A percentile compares a stretch with the other conserved stretches of the same genome.
These are phyloP conservation scores for Heterohyrax brucei DNA, from an alignment of 2,797 vertebrate species.

Conservation along the genomic window DNA sequence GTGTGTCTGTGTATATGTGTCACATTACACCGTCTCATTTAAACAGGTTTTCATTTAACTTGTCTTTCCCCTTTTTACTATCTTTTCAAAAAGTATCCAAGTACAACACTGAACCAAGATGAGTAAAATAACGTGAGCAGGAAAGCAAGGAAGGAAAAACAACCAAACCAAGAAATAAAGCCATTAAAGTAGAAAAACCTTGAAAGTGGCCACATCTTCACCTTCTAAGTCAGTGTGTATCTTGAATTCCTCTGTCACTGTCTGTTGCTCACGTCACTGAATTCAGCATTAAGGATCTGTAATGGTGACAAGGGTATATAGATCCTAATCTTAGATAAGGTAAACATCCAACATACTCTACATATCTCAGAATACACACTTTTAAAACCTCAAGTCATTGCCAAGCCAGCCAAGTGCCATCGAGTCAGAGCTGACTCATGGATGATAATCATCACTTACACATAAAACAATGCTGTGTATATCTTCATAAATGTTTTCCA, in stretches of 20 bases:
- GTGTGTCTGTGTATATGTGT: no score
- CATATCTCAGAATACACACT: background rate
- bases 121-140: background rate
- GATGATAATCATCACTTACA: background rate
- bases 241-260: background rate
- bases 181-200: constrained; percentile 35
- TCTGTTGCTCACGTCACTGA: background rate
- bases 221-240: background rate
- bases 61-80: background rate
- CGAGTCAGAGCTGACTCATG: no score
- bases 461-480: background rate
- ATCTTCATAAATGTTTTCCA: constrained; percentile 51
- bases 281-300: background rate
- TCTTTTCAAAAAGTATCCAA: background rate
- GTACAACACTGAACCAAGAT: background rate
- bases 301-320: background rate
- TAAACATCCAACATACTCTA: background rate
- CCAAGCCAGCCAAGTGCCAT: no score
- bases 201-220: background rate
- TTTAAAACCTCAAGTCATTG: background rate
- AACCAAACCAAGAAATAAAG: constrained; percentile 1
- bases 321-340: background rate
- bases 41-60: background rate
- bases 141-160: background rate
- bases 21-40: background rate